Conservation (phyloP, 2,113 vertebrate genomes). For the Pan paniscus region DNA sequence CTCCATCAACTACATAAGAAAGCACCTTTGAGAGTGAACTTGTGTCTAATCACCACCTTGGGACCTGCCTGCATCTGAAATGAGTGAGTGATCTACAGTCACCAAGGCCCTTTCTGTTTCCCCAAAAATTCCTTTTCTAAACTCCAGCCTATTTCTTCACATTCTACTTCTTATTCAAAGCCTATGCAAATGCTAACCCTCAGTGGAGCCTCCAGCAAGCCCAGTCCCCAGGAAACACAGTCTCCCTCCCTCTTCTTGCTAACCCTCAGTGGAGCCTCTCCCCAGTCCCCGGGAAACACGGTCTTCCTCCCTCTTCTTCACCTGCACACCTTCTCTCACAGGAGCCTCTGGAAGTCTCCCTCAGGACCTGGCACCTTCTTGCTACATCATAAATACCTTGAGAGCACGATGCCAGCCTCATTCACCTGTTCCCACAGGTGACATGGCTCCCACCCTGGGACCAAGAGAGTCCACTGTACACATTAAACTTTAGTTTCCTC, state of each 20-base stretch:
- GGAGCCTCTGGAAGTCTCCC: background rate
- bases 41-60: background rate
- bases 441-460: background rate
- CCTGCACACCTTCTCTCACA: background rate
- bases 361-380: background rate
- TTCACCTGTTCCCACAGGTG: background rate
- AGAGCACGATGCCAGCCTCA: background rate
- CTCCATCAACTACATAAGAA: background rate
- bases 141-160: background rate
- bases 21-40: background rate
- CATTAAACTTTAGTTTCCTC: background rate
- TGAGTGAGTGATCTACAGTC: background rate
- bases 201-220: background rate
- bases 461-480: background rate
- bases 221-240: background rate
- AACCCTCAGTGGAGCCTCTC: background rate
- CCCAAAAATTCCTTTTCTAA: background rate
- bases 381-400: background rate
- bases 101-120: background rate
- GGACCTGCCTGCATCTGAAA: background rate
- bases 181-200: background rate
- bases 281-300: background rate
- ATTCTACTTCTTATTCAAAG: constrained; percentile 11
- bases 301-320: background rate
- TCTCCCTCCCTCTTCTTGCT: background rate